Evolutionary conservation across 2,888 invertebrate genomes (phyloP), one percentile per base, ranked within the genome.

Genomic region (Acleris laterana): DNA sequence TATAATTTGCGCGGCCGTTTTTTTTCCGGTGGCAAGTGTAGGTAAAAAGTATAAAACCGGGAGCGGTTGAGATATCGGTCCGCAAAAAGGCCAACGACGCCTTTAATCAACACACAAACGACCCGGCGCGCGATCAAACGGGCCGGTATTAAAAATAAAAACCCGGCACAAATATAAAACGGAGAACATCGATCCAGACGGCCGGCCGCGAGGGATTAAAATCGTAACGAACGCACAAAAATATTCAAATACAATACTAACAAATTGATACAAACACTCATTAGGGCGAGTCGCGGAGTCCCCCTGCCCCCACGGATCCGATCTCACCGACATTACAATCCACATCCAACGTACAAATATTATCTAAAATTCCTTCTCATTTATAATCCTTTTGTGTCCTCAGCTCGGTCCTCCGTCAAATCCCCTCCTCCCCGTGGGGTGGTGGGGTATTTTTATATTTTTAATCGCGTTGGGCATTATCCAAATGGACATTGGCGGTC

Each of bases 361-460:
- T 93, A 93, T 93, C 93, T 93, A 91, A 92, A 93, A 93, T 93
- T 93, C 93, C 93, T 93, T 92, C 93, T 93, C 93, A 93, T 93
- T 93, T 93, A 93, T 93, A 93, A 93, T 93, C 93, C 93, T 93
- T 93, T 93, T 93, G 93, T 93, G 92, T 93, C 92, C 90, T 91
- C 90, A 87, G 89, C 85, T 90, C 89, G 88, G 90, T 92, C 93
- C 91, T 92, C 92, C 92, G 92, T 90, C 92, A 89, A 87, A 85
- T 80, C 83, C 83, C 73, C 75, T 71, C 66, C 62, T 51, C 68
- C 72, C 73, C 76, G 74, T 77, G 73, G 74, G 75, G 76, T 75
- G 80, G 79, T 76, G 88, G 88, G 88, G 89, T 92, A 93, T 93
- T 93, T 93, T 93, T 93, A 93, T 93, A 93, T 93, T 93, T 93